A percentile compares a stretch with the other conserved stretches of the same genome.
Conservation (phyloP, 1,140 invertebrate species). For the Theocolax elegans region DNA sequence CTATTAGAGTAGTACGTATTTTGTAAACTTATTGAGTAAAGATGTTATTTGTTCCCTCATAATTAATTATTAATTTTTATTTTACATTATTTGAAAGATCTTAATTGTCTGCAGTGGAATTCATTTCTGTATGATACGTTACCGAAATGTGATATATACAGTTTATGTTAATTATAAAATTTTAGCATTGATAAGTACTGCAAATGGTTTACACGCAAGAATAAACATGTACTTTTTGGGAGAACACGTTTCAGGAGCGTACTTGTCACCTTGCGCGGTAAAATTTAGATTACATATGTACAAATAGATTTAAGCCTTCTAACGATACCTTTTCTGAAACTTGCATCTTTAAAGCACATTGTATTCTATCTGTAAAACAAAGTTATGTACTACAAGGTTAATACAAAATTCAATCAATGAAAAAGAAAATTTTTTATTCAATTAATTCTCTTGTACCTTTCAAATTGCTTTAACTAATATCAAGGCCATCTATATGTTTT, state of each 20-base stretch:
- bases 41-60: not conserved
- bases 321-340: conserved; percentile 31
- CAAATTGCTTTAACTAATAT: too few relatives aligned
- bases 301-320: conserved; percentile 43
- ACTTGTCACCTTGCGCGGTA: conserved; percentile 12
- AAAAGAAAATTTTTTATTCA: too few relatives aligned
- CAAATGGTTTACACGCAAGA: conserved; percentile 7
- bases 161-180: conserved; percentile 29
- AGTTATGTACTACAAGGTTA: conserved; percentile 31
- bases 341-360: conserved; percentile 30
- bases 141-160: conserved; percentile 37
- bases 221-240: conserved; percentile 21
- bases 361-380: conserved; percentile 32
- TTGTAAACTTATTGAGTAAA: not conserved
- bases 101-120: not conserved
- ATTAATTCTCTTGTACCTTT: too few relatives aligned
- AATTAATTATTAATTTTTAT: not conserved
- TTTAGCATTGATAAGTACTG: conserved; percentile 7
- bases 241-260: conserved; percentile 27
- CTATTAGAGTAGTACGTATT: too few relatives aligned
- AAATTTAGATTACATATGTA: conserved; percentile 37
- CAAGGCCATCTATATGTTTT: too few relatives aligned
- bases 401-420: conserved; percentile 37
- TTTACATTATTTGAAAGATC: not conserved
- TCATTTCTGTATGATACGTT: conserved; percentile 34